Base-by-base conservation (phyloP, 64 coral and sea anemone species). In the Actinia tenebrosa region DNA sequence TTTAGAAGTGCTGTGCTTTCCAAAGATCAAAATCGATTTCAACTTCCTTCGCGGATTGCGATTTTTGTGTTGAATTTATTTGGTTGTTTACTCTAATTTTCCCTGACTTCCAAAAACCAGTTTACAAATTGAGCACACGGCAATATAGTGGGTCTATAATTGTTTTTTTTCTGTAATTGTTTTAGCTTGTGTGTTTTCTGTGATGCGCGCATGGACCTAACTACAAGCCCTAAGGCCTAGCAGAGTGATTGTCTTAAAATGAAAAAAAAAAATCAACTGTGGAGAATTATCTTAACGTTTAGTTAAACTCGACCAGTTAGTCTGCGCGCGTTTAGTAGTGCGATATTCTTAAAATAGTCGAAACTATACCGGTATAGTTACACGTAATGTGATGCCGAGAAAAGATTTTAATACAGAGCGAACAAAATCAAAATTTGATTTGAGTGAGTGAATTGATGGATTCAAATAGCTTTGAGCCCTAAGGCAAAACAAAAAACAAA, bases 101-200 rank as follows among this genome's bases (percentile, higher is more conserved):
- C 63, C n/a, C n/a, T 66, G 63, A 66, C 22, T 66, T 66, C 10
- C 63, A 66, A 23, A 22, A 66, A 5, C 60, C 63, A 66, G 63
- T 66, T 66, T 66, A 66, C 63, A 66, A 8, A 66, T 66, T 66
- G 63, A 66, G n/a, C n/a, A n/a, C n/a, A n/a, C n/a, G n/a, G n/a
- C n/a, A 66, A 66, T 20, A 10, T 6, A 66, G 19, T 66, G 22
- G 10, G 63, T 22, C 20, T 64, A 20, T 66, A 25, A 23, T 66
- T 66, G n/a, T 66, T 66, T 66, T 66, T 66, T 4, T 66, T 10
- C 22, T 20, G 18, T 66, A 22, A 66, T 66, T 23, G 19, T 20
- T 66, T 66, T 66, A 58, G 10, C 56, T 58, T 58, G 10, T 58
- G 10, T 11, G 47, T 13, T 2, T 58, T 58, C 13, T 58, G 56